Evolutionary conservation across 2,888 invertebrate species (phyloP).

Genomic region (Ochropleura leucogaster): DNA sequence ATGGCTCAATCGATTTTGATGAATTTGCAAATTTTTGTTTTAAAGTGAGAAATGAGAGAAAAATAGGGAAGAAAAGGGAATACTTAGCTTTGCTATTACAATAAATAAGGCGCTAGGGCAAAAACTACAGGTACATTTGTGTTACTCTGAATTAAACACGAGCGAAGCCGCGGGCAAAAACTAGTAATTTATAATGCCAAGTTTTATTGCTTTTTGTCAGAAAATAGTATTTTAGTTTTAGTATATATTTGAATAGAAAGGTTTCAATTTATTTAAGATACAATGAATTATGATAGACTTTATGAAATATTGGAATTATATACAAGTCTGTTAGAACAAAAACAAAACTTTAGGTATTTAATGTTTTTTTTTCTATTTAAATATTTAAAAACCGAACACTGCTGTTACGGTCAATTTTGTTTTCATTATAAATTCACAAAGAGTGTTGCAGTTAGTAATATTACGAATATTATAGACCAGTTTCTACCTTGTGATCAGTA

Average conservation of each 20-base stretch:
- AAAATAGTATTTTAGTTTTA: conserved; percentile 54
- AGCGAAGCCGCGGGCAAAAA: no score
- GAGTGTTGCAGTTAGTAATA: conserved; percentile 34
- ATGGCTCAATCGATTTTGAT: no score
- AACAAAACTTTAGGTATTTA: conserved; percentile 1
- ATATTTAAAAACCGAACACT: conserved; percentile 28
- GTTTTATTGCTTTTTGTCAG: conserved; percentile 63
- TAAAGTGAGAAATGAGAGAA: no score
- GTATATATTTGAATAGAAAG: not conserved
- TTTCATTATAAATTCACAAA: conserved; percentile 56
- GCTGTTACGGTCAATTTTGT: conserved; percentile 17
- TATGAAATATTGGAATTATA: conserved; percentile 18
- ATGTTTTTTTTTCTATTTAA: conserved; percentile 16
- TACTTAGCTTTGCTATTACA: no score
- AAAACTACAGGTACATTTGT: no score
- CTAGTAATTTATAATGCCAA: conserved; percentile 49
- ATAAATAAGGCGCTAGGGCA: no score
- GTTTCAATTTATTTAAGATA: not conserved
- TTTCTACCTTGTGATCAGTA: conserved; percentile 36
- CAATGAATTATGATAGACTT: conserved; percentile 1
- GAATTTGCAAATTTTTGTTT: no score
- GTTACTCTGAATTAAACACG: no score
- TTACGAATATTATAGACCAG: conserved; percentile 33
- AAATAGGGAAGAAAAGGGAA: no score
- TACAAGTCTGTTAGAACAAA: conserved; percentile 12